Base-by-base conservation (phyloP, 2,113 vertebrate species). In the Ictidomys tridecemlineatus region DNA sequence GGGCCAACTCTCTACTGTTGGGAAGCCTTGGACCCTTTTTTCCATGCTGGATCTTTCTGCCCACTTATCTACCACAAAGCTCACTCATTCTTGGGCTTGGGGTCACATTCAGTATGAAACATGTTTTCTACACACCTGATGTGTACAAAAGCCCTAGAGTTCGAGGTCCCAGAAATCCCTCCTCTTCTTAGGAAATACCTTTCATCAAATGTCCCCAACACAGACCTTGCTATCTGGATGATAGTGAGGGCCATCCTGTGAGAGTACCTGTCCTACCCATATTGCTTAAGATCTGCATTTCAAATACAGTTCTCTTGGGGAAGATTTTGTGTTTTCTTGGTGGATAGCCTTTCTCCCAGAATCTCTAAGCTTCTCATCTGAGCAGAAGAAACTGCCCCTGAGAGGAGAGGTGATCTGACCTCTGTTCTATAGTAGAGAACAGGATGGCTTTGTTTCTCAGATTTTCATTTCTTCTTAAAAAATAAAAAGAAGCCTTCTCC, bases 371-470 rank as follows among this genome's bases (percentile, higher is more conserved):
- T 82, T 93, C 73, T 56, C 37, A 67, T 58, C 51, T 70, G 78
- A 89, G 92, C 78, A 82, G 76, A 87, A 93, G 61, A 95, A 85
- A 26, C 32, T 73, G n/a, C 67, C 12, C 1, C 18, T 53, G 37
- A 89, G 84, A 70, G 42, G 10, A 86, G 48, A 11, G 4, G 16
- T 51, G 45, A 30, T 86, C 53, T 3, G 32, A n/a, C 58, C 61
- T 78, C 51, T 93, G 30, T 39, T 63, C 86, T 48, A 2, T 53
- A 45, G 45, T 69, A 69, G 69, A 90, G 18, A 85, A 95, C 37
- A 84, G 53, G 78, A 93, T 94, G 69, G 34, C 78, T 94, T 78
- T 86, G 69, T 85, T 77, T 94, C 67, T 89, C 78, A 86, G 77
- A 80, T 82, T 85, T 86, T 85, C 32, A 85, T 85, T 67, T 84